Percentiles rank a stretch among this genome's conserved stretches.
Evolutionary conservation across 2,888 invertebrate species (phyloP).

Genomic region (Platycnemis pennipes): DNA sequence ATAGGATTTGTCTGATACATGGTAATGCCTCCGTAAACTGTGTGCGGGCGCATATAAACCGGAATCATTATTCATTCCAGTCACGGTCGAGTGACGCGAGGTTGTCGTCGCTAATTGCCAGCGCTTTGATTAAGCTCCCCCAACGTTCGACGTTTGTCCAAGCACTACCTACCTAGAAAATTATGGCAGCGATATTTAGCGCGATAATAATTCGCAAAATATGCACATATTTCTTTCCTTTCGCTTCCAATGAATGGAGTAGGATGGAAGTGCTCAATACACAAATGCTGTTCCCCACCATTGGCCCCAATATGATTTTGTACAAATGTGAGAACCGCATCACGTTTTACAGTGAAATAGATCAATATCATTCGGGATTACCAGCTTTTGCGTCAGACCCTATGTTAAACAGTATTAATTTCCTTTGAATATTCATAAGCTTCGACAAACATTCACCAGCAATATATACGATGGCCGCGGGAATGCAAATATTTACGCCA

Average conservation of each 20-base stretch:
- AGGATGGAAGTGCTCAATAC: not conserved
- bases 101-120: constrained; percentile 28
- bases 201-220: constrained; percentile 25
- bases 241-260: not conserved
- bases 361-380: not conserved
- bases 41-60: not conserved
- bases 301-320: constrained; percentile 14
- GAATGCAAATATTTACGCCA: not conserved
- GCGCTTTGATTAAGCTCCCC: constrained; percentile 41
- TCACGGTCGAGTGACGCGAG: constrained; percentile 12
- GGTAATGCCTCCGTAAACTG: constrained; percentile 24
- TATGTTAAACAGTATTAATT: constrained; percentile 19
- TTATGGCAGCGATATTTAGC: constrained; percentile 7
- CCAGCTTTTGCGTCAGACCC: constrained; percentile 9
- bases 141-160: not conserved
- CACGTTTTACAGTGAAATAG: constrained; percentile 32
- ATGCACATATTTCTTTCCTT: not conserved
- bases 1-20: not conserved
- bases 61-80: constrained; percentile 17
- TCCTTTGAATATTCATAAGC: constrained; percentile 33
- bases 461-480: not conserved
- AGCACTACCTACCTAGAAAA: constrained; percentile 6
- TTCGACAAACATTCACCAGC: not conserved
- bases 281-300: not conserved
- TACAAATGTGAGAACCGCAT: constrained; percentile 21